Conservation (phyloP, 2,113 vertebrate genomes). For the Litocranius walleri region DNA sequence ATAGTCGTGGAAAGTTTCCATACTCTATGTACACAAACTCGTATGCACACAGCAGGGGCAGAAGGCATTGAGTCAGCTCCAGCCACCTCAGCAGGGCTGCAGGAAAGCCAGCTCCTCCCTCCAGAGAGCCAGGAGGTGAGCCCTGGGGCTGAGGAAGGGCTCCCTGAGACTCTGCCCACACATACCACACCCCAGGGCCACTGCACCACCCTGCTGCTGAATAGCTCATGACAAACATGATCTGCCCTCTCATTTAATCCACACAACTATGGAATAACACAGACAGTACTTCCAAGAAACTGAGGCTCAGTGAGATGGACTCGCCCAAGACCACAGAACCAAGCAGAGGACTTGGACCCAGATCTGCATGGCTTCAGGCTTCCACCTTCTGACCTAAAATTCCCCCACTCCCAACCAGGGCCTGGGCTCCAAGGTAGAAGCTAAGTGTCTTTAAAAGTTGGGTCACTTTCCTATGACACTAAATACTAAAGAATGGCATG, state of each 20-base stretch:
- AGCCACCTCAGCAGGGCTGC: fast-evolving
- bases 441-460: neutral
- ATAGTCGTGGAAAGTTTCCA: constrained; percentile 29
- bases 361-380: neutral
- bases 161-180: neutral
- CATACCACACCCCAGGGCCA: neutral
- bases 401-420: neutral
- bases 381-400: neutral
- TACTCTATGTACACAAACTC: neutral
- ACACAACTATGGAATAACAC: neutral
- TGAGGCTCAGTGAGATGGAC: neutral
- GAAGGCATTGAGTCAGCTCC: neutral
- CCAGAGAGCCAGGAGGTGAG: neutral
- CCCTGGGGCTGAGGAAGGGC: neutral
- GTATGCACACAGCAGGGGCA: neutral
- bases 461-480: neutral
- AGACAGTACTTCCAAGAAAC: neutral
- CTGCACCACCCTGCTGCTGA: neutral
- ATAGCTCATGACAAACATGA: neutral
- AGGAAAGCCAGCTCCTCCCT: neutral
- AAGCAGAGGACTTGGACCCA: neutral
- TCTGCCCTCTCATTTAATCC: neutral
- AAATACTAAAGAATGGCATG: neutral
- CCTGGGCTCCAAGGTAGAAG: neutral
- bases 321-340: neutral